Base-by-base conservation (phyloP, 2,888 invertebrate genomes). In the Apodemia mormo region DNA sequence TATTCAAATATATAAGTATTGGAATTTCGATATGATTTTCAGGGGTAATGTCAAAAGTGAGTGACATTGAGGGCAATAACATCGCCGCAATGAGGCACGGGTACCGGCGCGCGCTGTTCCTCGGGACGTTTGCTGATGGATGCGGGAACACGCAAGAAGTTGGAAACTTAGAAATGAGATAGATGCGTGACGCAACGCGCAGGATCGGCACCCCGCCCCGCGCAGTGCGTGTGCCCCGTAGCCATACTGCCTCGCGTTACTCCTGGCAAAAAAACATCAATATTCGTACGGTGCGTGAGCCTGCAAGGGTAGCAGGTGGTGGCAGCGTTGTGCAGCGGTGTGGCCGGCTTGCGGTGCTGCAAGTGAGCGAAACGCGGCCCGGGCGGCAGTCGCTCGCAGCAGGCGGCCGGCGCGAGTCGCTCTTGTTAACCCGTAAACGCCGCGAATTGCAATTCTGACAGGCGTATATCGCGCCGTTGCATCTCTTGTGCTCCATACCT, bases 181-280 rank as follows among this genome's bases (percentile, higher is more conserved):
- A 87, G 89, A 91, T 92, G 92, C 92, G 92, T 92, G 90, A 89
- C 92, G 92, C 92, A 92, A 87, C 90, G 92, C 92, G 92, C 92
- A 92, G 91, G 90, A 88, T 78, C 88, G 81, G 80, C 82, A 75
- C 87, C 84, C 85, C 86, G 79, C 83, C 76, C 83, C 84, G 80
- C 76, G 71, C 78, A 73, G 82, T 83, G 85, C 85, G 84, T 84
- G 86, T 82, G 82, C 82, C 82, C 85, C 81, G 81, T 79, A 78
- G 76, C 75, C 75, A 74, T 76, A 76, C 76, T 73, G 72, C 75
- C 76, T 72, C 72, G 72, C 71, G 71, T 72, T 72, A 70, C 85
- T 84, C 80, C 71, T 73, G 79, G 80, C 79, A 85, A 88, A 87
- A 89, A 87, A 86, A 89, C 90, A 90, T 92, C 91, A 90, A 92